A percentile compares a stretch with the other conserved stretches of the same genome.
Conservation (phyloP, 2,888 invertebrate genomes). For the Xestoiulus laeticollis region DNA sequence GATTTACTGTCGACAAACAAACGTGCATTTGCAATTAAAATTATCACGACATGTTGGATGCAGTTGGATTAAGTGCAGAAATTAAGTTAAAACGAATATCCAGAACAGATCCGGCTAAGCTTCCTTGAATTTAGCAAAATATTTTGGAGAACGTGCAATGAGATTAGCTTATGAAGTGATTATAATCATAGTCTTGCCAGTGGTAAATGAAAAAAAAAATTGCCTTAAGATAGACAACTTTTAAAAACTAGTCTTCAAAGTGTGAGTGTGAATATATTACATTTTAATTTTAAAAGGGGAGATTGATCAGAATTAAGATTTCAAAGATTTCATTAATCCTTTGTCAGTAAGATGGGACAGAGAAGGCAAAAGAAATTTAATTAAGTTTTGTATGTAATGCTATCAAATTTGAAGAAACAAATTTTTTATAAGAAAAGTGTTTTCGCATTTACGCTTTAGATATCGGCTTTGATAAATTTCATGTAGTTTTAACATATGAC, state of each 20-base stretch:
- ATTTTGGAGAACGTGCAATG: not conserved
- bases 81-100: not conserved
- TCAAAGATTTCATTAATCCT: no score
- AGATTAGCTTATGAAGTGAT: not conserved
- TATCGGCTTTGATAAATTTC: no score
- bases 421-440: no score
- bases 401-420: no score
- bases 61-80: slow-evolving; percentile 14
- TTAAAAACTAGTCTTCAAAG: not conserved
- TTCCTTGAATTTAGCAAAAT: not conserved
- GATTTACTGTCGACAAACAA: not conserved
- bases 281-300: no score
- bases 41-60: not conserved
- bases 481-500: no score
- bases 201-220: not conserved
- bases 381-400: no score
- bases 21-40: not conserved
- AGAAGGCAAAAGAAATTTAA: no score
- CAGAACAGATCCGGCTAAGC: not conserved
- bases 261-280: not conserved
- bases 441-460: no score
- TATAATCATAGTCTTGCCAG: not conserved
- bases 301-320: no score
- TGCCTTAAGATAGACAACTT: no score
- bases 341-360: no score